Evolutionary conservation across 2,888 invertebrate genomes (phyloP).

Genomic region (Rhyacophila evoluta): DNA sequence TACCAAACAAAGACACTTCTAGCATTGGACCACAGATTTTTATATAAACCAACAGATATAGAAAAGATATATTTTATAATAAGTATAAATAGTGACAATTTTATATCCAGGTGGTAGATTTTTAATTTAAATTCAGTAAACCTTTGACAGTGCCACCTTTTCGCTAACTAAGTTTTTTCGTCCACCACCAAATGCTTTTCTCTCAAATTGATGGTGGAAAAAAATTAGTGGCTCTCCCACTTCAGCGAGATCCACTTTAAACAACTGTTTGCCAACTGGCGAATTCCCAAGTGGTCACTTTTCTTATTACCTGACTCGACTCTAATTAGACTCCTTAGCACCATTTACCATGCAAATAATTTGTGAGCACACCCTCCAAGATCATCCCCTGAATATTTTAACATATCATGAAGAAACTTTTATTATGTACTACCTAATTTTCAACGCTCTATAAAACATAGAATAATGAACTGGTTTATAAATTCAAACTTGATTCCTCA

Average conservation of each 20-base stretch:
- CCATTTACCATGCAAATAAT: constrained; percentile 3
- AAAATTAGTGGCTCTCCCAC: not conserved
- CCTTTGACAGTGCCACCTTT: too few species aligned
- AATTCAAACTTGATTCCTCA: too few species aligned
- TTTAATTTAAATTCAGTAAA: too few species aligned
- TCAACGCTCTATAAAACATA: too few species aligned
- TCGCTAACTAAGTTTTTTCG: not conserved
- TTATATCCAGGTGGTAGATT: too few species aligned
- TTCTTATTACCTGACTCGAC: not conserved
- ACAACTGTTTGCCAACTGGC: constrained; percentile 22
- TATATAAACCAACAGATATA: too few species aligned
- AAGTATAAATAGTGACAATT: too few species aligned
- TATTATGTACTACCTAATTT: too few species aligned
- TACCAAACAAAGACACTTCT: too few species aligned
- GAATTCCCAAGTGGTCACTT: constrained; percentile 19
- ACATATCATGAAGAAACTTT: not conserved
- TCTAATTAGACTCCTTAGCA: not conserved
- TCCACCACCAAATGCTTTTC: not conserved
- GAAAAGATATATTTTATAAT: too few species aligned
- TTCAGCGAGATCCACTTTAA: not conserved
- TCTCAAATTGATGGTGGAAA: not conserved
- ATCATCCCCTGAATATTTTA: not conserved
- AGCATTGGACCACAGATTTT: too few species aligned
- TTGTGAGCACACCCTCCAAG: not conserved
- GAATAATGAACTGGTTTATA: too few species aligned